These are phyloP conservation scores for Coremacera marginata DNA, from an alignment of 2,888 invertebrate genomes.

Conservation along the genomic window DNA sequence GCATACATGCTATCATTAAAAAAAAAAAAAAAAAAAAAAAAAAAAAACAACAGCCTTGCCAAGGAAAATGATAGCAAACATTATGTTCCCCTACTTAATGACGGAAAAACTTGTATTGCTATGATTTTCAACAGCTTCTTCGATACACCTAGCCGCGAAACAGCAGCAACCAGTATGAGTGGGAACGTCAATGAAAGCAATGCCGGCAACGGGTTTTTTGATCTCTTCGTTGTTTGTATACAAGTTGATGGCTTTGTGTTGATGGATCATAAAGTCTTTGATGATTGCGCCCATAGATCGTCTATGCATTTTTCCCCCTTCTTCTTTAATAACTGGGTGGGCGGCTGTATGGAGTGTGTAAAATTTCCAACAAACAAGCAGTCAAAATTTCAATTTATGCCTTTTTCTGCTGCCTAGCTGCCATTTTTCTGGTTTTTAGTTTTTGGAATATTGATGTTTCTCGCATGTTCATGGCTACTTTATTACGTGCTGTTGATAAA, in stretches of 20 bases:
- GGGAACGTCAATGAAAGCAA: neutral
- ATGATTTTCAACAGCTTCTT: neutral
- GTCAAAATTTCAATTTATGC: constrained; percentile 64
- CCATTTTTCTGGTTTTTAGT: neutral
- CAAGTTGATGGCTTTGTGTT: constrained; percentile 69
- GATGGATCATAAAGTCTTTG: constrained; percentile 65
- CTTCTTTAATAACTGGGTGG: constrained; percentile 18
- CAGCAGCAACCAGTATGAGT: neutral
- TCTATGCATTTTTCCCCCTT: neutral
- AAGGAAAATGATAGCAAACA: neutral
- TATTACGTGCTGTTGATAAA: constrained; percentile 40
- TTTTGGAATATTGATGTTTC: constrained; percentile 9
- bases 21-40: too few relatives aligned
- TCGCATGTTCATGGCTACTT: constrained; percentile 27
- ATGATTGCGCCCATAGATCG: constrained; percentile 46
- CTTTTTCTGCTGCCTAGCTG: constrained; percentile 42
- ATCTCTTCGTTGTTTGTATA: constrained; percentile 67
- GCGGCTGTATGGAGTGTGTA: neutral
- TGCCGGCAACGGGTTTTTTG: constrained; percentile 58
- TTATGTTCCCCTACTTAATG: neutral
- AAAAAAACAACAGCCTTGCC: too few relatives aligned
- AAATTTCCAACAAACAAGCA: constrained; percentile 51
- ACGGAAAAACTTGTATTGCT: neutral
- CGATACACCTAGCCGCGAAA: neutral
- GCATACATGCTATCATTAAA: too few relatives aligned